Percentiles rank a stretch among this genome's conserved stretches.
Evolutionary conservation across 2,113 vertebrate genomes (phyloP).

Genomic region (Herpetotheres cachinnans): DNA sequence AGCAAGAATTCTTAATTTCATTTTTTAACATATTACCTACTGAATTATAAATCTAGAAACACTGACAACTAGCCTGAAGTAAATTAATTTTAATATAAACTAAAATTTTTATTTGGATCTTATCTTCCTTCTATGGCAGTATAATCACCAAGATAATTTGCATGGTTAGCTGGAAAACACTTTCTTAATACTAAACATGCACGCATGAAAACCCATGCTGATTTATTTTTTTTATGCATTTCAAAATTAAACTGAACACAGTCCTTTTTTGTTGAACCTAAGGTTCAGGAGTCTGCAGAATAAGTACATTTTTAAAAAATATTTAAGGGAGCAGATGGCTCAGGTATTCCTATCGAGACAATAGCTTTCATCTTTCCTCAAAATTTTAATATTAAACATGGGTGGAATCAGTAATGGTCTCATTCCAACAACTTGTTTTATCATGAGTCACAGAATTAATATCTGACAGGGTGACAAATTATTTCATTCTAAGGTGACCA

Average conservation of each 20-base stretch:
- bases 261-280: neutral
- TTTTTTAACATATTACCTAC: neutral
- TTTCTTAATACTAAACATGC: neutral
- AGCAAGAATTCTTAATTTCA: neutral
- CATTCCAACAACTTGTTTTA: neutral
- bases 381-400: neutral
- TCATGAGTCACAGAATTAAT: neutral
- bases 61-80: neutral
- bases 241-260: neutral
- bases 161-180: neutral
- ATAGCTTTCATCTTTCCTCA: neutral
- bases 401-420: neutral
- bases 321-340: neutral
- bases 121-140: neutral
- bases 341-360: neutral
- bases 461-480: neutral
- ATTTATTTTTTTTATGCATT: neutral
- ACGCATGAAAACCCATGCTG: neutral
- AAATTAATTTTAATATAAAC: slow-evolving; percentile 5
- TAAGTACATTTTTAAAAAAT: neutral
- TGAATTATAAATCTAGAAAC: slow-evolving; percentile 10
- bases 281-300: neutral
- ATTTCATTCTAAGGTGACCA: neutral
- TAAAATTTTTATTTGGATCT: neutral
- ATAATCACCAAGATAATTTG: neutral